These are phyloP conservation scores for Pegoplata infirma DNA, from an alignment of 2,888 invertebrate genomes.

Conservation along the genomic window DNA sequence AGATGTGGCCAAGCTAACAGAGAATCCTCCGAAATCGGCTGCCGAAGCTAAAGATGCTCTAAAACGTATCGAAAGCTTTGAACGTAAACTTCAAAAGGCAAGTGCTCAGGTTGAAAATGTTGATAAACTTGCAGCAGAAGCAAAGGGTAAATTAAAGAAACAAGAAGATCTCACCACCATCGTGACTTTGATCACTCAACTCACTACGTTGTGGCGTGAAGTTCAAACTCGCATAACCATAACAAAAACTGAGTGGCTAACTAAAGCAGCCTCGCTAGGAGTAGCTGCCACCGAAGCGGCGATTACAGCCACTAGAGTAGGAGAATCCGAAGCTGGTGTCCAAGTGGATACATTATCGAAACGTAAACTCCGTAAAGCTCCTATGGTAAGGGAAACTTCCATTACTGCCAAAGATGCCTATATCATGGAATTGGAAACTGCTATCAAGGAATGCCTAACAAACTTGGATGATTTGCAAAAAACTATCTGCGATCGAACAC, in stretches of 20 bases:
- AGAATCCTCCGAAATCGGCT: constrained; percentile 74
- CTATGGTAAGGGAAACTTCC: constrained; percentile 82
- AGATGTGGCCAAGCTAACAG: constrained; percentile 83
- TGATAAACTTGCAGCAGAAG: constrained; percentile 81
- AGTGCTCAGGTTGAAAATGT: constrained; percentile 80
- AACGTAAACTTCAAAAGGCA: constrained; percentile 80
- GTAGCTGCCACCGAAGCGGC: constrained; percentile 81
- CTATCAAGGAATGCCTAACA: constrained; percentile 84
- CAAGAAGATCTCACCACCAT: constrained; percentile 80
- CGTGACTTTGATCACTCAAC: constrained; percentile 83
- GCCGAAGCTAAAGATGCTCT: constrained; percentile 68
- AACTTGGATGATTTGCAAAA: constrained; percentile 84
- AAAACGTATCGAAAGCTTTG: constrained; percentile 78
- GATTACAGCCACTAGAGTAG: constrained; percentile 86
- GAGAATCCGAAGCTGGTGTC: constrained; percentile 87
- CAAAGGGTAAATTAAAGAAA: constrained; percentile 81
- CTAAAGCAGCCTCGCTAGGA: constrained; percentile 69
- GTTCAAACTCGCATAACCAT: constrained; percentile 80
- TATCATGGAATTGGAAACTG: constrained; percentile 85
- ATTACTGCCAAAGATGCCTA: constrained; percentile 91
- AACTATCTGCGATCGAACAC: constrained; percentile 81
- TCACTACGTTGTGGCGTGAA: constrained; percentile 82
- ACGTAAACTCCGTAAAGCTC: constrained; percentile 73
- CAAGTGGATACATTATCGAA: constrained; percentile 89
- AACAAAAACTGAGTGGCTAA: constrained; percentile 77